Evolutionary conservation across 2,888 invertebrate genomes (phyloP).

Genomic region (Lasiommata megera): DNA sequence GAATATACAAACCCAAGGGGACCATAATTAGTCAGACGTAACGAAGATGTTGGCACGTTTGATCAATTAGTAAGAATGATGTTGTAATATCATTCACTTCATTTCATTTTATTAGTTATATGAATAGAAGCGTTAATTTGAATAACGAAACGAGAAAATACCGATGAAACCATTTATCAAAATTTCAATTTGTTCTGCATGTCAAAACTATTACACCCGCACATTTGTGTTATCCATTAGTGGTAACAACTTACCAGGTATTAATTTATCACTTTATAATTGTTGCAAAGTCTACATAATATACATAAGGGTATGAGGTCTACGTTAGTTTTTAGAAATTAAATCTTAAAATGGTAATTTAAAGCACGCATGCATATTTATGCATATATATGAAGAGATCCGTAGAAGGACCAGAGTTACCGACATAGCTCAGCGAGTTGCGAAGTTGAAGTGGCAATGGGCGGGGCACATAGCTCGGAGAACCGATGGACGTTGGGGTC

Average conservation of each 20-base stretch:
- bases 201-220: neutral
- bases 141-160: neutral
- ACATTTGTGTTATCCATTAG: neutral
- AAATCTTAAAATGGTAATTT: too few species aligned
- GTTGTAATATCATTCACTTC: constrained; percentile 1
- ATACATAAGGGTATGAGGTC: too few species aligned
- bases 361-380: too few species aligned
- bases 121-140: neutral
- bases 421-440: too few species aligned
- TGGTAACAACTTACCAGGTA: neutral
- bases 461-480: too few species aligned
- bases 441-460: too few species aligned
- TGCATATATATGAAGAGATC: too few species aligned
- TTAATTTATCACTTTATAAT: neutral
- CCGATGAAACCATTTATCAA: constrained; percentile 1
- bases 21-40: neutral
- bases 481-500: too few species aligned
- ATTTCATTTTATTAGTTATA: too few species aligned
- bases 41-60: neutral
- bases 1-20: neutral
- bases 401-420: too few species aligned
- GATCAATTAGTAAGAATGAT: neutral
- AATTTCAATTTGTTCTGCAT: neutral
- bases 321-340: too few species aligned
- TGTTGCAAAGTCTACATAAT: too few species aligned